Evolutionary conservation across 2,113 vertebrate genomes (phyloP).

Genomic region (Capra hircus): DNA sequence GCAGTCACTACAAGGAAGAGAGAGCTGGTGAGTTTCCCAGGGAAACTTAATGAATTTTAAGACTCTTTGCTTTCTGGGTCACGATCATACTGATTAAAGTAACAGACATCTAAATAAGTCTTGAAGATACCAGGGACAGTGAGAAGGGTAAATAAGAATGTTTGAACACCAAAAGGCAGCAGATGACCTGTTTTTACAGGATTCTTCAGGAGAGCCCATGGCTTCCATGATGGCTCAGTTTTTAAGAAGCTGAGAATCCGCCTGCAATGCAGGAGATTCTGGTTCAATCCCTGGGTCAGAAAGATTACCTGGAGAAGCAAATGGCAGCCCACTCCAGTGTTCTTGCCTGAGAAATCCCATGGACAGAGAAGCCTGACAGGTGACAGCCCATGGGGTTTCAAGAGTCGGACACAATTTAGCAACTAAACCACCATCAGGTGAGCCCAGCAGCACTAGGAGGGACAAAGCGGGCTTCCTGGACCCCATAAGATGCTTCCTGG

Average conservation of each 20-base stretch:
- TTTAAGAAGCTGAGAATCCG: background rate
- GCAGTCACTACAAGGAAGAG: fast-evolving
- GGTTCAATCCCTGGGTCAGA: background rate
- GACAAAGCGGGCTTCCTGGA: fast-evolving
- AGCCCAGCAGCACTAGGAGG: background rate
- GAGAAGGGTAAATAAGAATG: background rate
- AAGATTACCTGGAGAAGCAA: background rate
- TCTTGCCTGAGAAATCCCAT: background rate
- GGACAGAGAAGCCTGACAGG: background rate
- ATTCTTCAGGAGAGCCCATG: background rate
- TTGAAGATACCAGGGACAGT: background rate
- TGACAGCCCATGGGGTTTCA: background rate
- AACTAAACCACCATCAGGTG: background rate
- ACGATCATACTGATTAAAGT: fast-evolving
- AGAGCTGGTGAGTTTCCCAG: background rate
- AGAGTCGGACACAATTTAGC: background rate
- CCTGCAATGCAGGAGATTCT: background rate
- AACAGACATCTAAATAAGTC: too few relatives aligned
- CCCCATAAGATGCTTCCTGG: slow-evolving; percentile 65
- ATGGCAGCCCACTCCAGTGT: background rate
- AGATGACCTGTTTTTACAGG: background rate
- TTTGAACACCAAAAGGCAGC: background rate
- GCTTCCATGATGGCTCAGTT: background rate
- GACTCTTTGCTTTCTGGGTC: background rate
- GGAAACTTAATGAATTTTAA: background rate